phyloP scores from a whole-genome alignment of 2,888 invertebrate species.

The Mythimna lalbum region DNA sequence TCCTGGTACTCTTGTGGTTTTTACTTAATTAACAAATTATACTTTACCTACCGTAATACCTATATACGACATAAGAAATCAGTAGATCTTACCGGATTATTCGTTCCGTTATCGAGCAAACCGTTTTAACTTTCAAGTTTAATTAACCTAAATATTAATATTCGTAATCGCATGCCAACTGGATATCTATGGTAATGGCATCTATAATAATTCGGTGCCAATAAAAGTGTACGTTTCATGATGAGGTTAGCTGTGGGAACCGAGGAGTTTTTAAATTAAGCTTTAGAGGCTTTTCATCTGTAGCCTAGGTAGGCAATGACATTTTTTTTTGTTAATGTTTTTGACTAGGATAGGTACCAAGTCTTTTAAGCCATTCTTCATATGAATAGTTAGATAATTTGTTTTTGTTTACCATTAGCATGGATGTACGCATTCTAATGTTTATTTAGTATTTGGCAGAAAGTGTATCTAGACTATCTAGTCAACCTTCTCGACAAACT shows the following conservation, averaged over 20 bases:
- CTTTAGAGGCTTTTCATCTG: constrained; percentile 32
- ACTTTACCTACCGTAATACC: constrained; percentile 20
- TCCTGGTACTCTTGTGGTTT: constrained; percentile 39
- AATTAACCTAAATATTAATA: constrained; percentile 65
- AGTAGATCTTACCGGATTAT: constrained; percentile 56
- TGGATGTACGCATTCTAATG: no score
- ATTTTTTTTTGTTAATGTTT: no score
- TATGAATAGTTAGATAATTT: no score
- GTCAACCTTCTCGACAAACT: no score
- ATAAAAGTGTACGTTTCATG: constrained; percentile 42
- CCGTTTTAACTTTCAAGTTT: constrained; percentile 61
- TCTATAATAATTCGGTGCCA: constrained; percentile 52
- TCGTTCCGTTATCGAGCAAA: constrained; percentile 54
- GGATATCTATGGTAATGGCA: constrained; percentile 58
- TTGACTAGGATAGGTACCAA: no score
- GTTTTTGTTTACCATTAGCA: no score
- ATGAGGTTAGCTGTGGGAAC: constrained; percentile 35
- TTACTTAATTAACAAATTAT: constrained; percentile 51
- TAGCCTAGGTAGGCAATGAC: constrained; percentile 1
- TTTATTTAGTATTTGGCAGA: no score
- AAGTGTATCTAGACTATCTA: no score
- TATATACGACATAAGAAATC: constrained; percentile 26
- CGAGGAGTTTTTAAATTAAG: constrained; percentile 42
- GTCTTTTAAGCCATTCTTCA: no score
- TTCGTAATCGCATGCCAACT: constrained; percentile 50